Conservation (phyloP, 1,140 invertebrate genomes). For the Mizuhopecten yessoensis region DNA sequence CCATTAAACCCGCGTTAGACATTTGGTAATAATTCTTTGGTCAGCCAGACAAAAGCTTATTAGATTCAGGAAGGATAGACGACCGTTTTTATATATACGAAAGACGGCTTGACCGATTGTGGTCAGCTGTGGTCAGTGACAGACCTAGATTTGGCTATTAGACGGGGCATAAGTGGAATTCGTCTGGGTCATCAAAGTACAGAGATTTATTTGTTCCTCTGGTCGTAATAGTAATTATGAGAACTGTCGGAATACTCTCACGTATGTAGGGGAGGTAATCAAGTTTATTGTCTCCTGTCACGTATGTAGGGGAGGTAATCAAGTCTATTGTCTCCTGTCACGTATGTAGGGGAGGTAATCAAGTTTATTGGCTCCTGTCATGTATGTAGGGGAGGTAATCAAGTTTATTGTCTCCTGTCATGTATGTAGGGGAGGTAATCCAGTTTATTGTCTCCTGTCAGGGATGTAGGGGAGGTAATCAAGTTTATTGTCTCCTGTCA, state of each 20-base stretch:
- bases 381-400: too few relatives aligned
- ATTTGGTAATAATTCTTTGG: slow-evolving; percentile 15
- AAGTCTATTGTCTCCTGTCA: too few relatives aligned
- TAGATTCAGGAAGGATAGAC: neutral
- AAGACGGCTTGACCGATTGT: neutral
- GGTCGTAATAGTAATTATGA: neutral
- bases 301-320: too few relatives aligned
- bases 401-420: too few relatives aligned
- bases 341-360: too few relatives aligned
- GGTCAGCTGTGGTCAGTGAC: neutral
- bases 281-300: neutral
- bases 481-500: too few relatives aligned
- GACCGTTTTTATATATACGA: neutral
- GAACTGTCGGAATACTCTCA: neutral
- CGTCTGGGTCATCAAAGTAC: neutral
- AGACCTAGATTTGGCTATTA: slow-evolving; percentile 26
- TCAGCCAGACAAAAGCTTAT: neutral
- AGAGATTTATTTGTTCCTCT: slow-evolving; percentile 11
- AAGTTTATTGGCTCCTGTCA: too few relatives aligned
- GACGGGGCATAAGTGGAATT: neutral
- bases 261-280: neutral
- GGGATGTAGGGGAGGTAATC: too few relatives aligned
- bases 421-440: too few relatives aligned
- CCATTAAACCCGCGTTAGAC: neutral
- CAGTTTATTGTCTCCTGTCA: too few relatives aligned